Base-by-base conservation (phyloP, 30 jellyfish, hydroid and myxozoan species). In the Phacellophora camtschatica region DNA sequence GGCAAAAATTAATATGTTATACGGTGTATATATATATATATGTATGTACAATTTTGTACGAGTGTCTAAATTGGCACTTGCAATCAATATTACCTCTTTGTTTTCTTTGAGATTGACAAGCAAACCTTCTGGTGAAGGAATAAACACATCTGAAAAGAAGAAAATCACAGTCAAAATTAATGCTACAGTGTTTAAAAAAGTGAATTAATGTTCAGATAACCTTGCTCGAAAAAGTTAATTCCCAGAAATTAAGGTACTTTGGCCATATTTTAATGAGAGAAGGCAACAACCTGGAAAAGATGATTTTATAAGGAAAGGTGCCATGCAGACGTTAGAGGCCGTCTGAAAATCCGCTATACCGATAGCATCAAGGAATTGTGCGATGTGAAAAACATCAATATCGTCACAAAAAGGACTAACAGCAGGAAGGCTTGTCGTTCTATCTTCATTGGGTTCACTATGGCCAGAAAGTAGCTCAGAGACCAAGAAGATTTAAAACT, bases 41-140 rank as follows among this genome's bases (percentile, higher is more conserved):
- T n/a, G n/a, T n/a, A n/a, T n/a, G n/a, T n/a, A n/a, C n/a, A n/a
- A n/a, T n/a, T n/a, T n/a, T n/a, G n/a, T n/a, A n/a, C n/a, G n/a
- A n/a, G n/a, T n/a, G n/a, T n/a, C n/a, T n/a, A n/a, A n/a, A n/a
- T n/a, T n/a, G n/a, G n/a, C n/a, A n/a, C n/a, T n/a, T n/a, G n/a
- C n/a, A n/a, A n/a, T n/a, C n/a, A n/a, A n/a, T n/a, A n/a, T 1
- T 45, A 90, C 98, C 67, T 92, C 98, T 72, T 82, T 82, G 75
- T 92, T 92, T 50, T 92, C 98, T 45, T 92, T 92, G 46, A 92
- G 65, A 55, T 92, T 92, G 57, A 85, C 98, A 36, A 92, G 82
- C 46, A 92, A 86, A 9, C 98, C 98, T 32, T 92, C 98, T 15
- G 98, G 98, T 42, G 95, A 86, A 25, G 98, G 98, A 9, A 92